Base-by-base conservation (phyloP, 2,888 invertebrate species). In the Disparrhopalites patrizii region DNA sequence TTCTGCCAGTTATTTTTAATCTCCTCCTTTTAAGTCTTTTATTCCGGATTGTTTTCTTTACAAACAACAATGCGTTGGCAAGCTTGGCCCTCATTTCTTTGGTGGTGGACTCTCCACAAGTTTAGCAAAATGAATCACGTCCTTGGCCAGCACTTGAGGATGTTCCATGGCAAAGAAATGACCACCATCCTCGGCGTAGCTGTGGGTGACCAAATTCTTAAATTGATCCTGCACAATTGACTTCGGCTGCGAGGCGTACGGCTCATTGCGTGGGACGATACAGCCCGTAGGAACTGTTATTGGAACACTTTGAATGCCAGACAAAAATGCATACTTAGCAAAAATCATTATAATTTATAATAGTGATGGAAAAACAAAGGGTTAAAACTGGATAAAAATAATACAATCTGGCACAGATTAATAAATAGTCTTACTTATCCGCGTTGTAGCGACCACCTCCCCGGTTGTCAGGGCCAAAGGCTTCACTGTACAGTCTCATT, bases 161-260 rank as follows among this genome's bases (percentile, higher is more conserved):
- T 85, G 82, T 78, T 95, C 91, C 64, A 93, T 81, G 0, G 92
- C 91, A 0, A 89, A 88, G 78, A 93, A 96, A 78, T 94, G 94
- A 0, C 95, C 95, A 1, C 91, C 92, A 2, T 84, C 81, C 0
- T 83, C 81, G 33, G 87, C 82, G 50, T 86, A 81, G 0, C 84
- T 86, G 74, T 85, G 85, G 55, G 86, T 88, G 3, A 90, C 80
- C 55, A 92, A 79, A 78, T 91, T 88, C 15, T 76, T 78, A 77
- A 82, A 91, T 73, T 85, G 86, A 1, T 83, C 78, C 50, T 80
- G 79, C 3, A 91, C 76, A 3, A 87, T 77, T 20, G 79, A 81
- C 73, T 88, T 85, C 0, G 89, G 83, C 13, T 80, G 78, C 68
- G 83, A 84, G 0, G 79, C 50, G 50, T 57, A 64, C 1, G 7